phyloP scores from a whole-genome alignment of 2,113 vertebrate genomes.

The Cochlearius cochlearius region DNA sequence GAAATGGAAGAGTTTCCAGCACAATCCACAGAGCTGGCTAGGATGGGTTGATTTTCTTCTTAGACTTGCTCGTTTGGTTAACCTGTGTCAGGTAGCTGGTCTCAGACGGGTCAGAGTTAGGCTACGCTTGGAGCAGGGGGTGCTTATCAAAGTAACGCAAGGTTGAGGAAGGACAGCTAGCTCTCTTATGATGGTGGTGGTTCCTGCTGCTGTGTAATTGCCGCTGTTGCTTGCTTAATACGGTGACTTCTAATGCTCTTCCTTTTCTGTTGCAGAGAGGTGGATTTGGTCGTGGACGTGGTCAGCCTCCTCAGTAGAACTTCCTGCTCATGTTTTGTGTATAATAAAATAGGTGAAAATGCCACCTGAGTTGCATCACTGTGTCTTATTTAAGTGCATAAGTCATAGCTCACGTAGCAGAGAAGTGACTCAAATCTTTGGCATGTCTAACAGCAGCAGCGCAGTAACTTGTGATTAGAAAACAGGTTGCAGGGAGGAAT shows the following conservation, averaged over 20 bases:
- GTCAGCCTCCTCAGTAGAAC: conserved; percentile 92
- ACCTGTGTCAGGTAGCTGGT: not conserved
- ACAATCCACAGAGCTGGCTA: not conserved
- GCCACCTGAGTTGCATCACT: not conserved
- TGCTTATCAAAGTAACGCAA: not conserved
- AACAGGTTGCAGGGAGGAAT: not conserved
- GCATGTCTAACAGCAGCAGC: not conserved
- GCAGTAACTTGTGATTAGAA: not conserved
- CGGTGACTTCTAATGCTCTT: not conserved
- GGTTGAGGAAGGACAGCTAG: not conserved
- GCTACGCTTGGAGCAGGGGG: not conserved
- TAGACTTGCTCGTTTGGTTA: not conserved
- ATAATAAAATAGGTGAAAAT: conserved; percentile 87
- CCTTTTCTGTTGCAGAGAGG: conserved; percentile 87
- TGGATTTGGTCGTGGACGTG: conserved; percentile 95
- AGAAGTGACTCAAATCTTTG: not conserved
- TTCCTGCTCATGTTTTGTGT: conserved; percentile 75
- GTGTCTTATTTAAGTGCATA: not conserved
- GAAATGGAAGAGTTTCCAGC: not conserved
- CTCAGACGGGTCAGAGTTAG: not conserved
- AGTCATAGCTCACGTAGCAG: not conserved
- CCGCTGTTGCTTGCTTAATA: not conserved
- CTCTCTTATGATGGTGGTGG: not conserved
- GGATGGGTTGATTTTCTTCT: not conserved
- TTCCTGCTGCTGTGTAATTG: not conserved